Evolutionary conservation across 2,113 vertebrate genomes (phyloP), one percentile per base, ranked within the genome.

Genomic region (Thalassoma bifasciatum): DNA sequence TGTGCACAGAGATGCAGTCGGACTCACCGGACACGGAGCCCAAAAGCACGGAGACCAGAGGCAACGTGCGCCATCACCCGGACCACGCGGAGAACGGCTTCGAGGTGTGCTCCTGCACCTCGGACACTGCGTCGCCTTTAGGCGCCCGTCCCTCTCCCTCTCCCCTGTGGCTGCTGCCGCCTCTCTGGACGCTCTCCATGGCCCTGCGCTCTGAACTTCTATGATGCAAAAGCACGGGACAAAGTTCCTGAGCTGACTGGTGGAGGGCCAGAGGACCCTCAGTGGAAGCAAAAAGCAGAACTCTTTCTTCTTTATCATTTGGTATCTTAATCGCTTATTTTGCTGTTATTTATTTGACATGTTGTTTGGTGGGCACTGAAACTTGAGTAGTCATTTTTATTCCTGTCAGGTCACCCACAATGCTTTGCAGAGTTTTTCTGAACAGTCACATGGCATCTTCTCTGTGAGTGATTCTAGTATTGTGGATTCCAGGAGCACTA

Each of bases 31-130:
- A 92, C 63, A 53, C 91, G 0, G 93, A 94, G 0, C 82, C 91
- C 83, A 79, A 90, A 49, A 88, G 86, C 78, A 86, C 92, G 0
- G 91, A 93, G 69, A 93, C 81, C 0, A 86, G 94, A 50, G 88
- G 82, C 2, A 94, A 90, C 0, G 95, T 93, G 7, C 95, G 92
- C 16, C 95, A 90, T 0, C 93, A 93, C 0, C 85, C 88, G 3
- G 96, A 95, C 85, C 95, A 94, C 21, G 92, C 95, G 0, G 95
- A 95, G 78, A 96, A 96, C 0, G 94, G 95, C 44, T 96, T 93
- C 0, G 96, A 97, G 77, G 96, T 97, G 53, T 99, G 97, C 71
- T 97, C 98, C 53, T 99, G 97, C 82, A 96, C 95, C 62, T 97
- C 96, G 0, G 90, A 91, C 54, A 85, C 85, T 0, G 81, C 92